Percentiles rank a stretch among this genome's conserved stretches.
Conservation (phyloP, 1,140 invertebrate genomes). For the Tigriopus japonicus region DNA sequence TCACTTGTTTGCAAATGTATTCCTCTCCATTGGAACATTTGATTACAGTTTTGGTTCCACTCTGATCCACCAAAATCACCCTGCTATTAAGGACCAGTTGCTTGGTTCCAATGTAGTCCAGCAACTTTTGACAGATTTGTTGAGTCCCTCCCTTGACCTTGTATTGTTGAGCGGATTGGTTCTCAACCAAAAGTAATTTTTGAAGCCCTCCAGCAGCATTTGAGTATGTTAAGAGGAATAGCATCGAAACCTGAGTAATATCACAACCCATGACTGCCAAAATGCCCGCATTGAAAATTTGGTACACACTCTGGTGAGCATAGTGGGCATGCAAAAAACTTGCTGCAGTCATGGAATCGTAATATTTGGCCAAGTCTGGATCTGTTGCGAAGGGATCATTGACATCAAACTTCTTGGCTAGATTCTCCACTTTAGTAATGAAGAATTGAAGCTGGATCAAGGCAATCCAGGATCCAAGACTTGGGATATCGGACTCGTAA, state of each 20-base stretch:
- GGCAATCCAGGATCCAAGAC: conserved; percentile 22
- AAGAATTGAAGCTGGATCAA: conserved; percentile 25
- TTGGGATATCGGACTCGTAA: conserved; percentile 24
- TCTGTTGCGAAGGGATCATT: conserved; percentile 23
- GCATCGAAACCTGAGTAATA: conserved; percentile 24
- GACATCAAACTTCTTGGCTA: conserved; percentile 21
- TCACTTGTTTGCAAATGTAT: conserved; percentile 17
- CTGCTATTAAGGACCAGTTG: conserved; percentile 23
- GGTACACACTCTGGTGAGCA: conserved; percentile 17
- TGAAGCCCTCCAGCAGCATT: conserved; percentile 24
- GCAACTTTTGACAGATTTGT: conserved; percentile 24
- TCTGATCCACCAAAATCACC: conserved; percentile 24
- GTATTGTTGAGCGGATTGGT: conserved; percentile 26
- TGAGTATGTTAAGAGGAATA: conserved; percentile 27
- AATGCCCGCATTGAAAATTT: conserved; percentile 17
- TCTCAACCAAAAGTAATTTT: conserved; percentile 23
- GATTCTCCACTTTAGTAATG: conserved; percentile 22
- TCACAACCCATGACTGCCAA: conserved; percentile 21
- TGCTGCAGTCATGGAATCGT: conserved; percentile 24
- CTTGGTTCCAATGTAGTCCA: conserved; percentile 21
- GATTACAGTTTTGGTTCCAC: conserved; percentile 19
- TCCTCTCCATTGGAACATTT: conserved; percentile 18
- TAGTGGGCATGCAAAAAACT: conserved; percentile 21
- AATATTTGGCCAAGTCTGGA: conserved; percentile 19
- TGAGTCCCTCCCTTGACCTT: conserved; percentile 29